Evolutionary conservation across 2,113 vertebrate genomes (phyloP).

Genomic region (Riparia riparia): DNA sequence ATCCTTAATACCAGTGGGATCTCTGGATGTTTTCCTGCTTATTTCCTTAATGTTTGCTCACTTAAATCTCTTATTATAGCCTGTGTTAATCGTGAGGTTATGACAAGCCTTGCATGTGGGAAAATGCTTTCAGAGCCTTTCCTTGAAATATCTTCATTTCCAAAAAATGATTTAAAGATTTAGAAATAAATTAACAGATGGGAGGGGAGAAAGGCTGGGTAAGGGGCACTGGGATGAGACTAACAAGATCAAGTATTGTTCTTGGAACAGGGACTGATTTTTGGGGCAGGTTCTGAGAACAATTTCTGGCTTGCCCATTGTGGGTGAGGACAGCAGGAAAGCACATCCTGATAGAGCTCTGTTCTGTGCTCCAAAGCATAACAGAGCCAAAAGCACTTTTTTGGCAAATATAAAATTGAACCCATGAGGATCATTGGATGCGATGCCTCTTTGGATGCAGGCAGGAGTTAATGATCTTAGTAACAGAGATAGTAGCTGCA

Average conservation of each 20-base stretch:
- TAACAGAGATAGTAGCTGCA: neutral
- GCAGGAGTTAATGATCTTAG: neutral
- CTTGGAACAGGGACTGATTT: neutral
- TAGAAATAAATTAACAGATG: neutral
- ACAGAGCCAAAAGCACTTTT: neutral
- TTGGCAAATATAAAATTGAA: neutral
- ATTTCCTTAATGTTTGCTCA: neutral
- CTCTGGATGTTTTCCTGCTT: neutral
- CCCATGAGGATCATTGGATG: neutral
- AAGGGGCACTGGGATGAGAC: neutral
- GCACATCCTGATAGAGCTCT: neutral
- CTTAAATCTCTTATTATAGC: neutral
- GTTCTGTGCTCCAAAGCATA: neutral
- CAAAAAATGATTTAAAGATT: neutral
- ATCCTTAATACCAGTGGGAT: neutral
- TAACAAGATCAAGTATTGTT: rapidly evolving
- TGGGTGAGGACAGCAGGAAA: neutral
- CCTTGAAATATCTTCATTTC: neutral
- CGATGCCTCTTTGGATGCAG: neutral
- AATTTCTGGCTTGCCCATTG: neutral
- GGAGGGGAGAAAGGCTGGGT: neutral
- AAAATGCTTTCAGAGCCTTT: neutral
- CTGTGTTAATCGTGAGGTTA: neutral
- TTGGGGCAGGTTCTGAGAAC: neutral
- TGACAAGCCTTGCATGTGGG: neutral